These are phyloP conservation scores for Aldrovandia affinis DNA, from an alignment of 2,797 vertebrate genomes.

Conservation along the genomic window DNA sequence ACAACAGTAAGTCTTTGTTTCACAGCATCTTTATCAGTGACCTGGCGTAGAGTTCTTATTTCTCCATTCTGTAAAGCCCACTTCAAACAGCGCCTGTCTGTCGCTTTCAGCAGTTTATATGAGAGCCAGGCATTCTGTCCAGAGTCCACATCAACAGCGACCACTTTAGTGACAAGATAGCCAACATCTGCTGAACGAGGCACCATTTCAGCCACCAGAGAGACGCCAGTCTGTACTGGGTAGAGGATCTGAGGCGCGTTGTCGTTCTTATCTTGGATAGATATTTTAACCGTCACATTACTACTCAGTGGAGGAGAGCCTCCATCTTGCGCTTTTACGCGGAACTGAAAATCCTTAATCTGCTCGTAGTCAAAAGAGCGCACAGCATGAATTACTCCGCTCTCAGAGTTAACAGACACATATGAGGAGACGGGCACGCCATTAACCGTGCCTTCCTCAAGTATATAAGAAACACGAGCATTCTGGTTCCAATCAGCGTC, in stretches of 20 bases:
- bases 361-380: conserved; percentile 69
- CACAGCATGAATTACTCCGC: conserved; percentile 62
- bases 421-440: conserved; percentile 52
- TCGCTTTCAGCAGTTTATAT: conserved; percentile 57
- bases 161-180: conserved; percentile 67
- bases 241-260: conserved; percentile 57
- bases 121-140: conserved; percentile 63
- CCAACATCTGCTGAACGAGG: conserved; percentile 71
- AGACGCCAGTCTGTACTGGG: conserved; percentile 56
- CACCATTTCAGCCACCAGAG: conserved; percentile 62
- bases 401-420: conserved; percentile 62
- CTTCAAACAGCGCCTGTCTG: conserved; percentile 67
- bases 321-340: too few relatives aligned
- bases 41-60: conserved; percentile 62
- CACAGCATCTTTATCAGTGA: conserved; percentile 63
- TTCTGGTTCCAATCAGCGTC: conserved; percentile 57
- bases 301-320: too few relatives aligned
- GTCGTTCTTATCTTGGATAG: conserved; percentile 63
- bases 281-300: too few relatives aligned
- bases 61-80: conserved; percentile 72
- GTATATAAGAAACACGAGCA: conserved; percentile 53
- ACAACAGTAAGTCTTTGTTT: conserved; percentile 65
- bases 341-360: too few relatives aligned
- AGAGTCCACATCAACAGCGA: conserved; percentile 66
- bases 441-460: conserved; percentile 27